phyloP scores from a whole-genome alignment of 2,888 invertebrate genomes.

The Cephalotes varians region DNA sequence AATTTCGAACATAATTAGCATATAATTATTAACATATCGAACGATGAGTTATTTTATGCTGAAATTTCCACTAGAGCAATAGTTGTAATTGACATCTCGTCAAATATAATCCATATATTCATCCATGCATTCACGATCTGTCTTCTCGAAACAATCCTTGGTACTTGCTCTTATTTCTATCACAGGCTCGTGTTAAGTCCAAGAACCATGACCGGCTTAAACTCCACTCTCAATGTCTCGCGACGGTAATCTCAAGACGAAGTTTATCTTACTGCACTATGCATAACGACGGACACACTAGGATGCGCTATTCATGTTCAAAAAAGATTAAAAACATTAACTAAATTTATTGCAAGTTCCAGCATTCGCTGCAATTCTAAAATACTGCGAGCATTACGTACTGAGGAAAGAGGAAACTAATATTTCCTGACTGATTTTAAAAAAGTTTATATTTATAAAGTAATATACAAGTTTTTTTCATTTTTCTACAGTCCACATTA shows the following conservation, averaged over 20 bases:
- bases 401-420: not conserved
- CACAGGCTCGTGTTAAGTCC: conserved; percentile 39
- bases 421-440: not conserved
- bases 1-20: not conserved
- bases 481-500: not conserved
- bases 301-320: conserved; percentile 6
- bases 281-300: conserved; percentile 23
- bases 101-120: conserved; percentile 8
- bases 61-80: not conserved
- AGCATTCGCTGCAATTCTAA: not conserved
- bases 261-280: conserved; percentile 44
- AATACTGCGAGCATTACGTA: not conserved
- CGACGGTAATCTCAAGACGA: conserved; percentile 44
- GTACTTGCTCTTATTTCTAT: conserved; percentile 41
- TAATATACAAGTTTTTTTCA: not conserved
- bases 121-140: conserved; percentile 9
- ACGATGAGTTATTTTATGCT: not conserved
- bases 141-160: conserved; percentile 28
- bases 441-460: not conserved
- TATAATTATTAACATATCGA: not conserved
- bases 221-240: conserved; percentile 39
- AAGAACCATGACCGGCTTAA: conserved; percentile 45
- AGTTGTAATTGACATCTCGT: conserved; percentile 42
- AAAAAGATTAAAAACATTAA: conserved; percentile 38
- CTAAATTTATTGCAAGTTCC: conserved; percentile 27